These are phyloP conservation scores for Polietes domitor DNA, from an alignment of 2,888 invertebrate genomes.

Conservation along the genomic window DNA sequence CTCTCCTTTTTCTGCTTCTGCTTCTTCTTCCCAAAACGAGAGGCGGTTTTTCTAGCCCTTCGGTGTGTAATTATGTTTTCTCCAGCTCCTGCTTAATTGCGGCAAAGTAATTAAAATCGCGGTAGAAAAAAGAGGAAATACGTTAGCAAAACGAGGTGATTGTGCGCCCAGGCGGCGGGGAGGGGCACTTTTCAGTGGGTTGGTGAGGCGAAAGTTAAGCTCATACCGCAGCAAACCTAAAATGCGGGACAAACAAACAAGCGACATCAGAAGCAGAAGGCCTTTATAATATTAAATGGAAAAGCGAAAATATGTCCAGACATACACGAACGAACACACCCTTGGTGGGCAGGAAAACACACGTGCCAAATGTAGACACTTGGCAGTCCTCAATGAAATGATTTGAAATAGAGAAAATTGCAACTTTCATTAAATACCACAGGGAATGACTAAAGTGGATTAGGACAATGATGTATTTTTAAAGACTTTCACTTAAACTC, in stretches of 20 bases:
- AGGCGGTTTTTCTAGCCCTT: conserved; percentile 19
- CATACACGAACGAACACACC: not conserved
- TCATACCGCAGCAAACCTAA: not conserved
- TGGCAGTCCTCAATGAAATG: not conserved
- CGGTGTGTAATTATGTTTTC: conserved; percentile 37
- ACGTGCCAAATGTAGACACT: not conserved
- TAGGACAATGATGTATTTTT: not conserved
- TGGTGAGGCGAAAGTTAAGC: not conserved
- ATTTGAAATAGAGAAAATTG: not conserved
- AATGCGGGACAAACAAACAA: not conserved
- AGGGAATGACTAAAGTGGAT: not conserved
- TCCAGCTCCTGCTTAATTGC: conserved; percentile 33
- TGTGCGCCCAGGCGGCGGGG: not conserved
- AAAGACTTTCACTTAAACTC: not conserved
- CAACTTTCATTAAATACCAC: not conserved
- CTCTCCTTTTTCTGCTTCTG: conserved; percentile 4
- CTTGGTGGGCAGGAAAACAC: not conserved
- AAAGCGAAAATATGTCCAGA: not conserved
- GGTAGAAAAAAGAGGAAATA: not conserved
- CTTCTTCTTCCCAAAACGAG: too few species aligned
- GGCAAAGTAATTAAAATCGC: conserved; percentile 47
- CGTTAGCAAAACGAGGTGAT: not conserved
- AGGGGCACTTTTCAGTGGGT: not conserved
- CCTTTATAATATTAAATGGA: not conserved
- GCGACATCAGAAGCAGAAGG: too few species aligned